A percentile compares a stretch with the other conserved stretches of the same genome.
phyloP scores from a whole-genome alignment of 2,113 vertebrate genomes.

The Chascanopsetta lugubris region DNA sequence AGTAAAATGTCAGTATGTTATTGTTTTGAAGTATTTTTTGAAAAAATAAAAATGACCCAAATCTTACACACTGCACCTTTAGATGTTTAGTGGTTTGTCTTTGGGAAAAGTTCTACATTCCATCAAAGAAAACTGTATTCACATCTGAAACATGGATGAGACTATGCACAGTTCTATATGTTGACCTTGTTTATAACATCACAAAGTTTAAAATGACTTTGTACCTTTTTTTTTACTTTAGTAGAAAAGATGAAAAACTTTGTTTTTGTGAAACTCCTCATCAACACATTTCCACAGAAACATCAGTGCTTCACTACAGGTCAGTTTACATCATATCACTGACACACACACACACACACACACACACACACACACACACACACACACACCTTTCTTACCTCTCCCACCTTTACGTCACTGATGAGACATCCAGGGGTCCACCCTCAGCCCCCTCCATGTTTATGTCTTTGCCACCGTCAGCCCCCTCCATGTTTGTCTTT shows the following conservation, averaged over 20 bases:
- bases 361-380: too few relatives aligned
- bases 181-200: not conserved
- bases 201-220: conserved; percentile 11
- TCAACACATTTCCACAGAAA: conserved; percentile 38
- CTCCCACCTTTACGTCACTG: too few relatives aligned
- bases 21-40: too few relatives aligned
- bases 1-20: too few relatives aligned
- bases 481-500: too few relatives aligned
- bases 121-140: not conserved
- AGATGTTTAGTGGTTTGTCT: conserved; percentile 4
- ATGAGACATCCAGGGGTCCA: too few relatives aligned
- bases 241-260: conserved; percentile 24
- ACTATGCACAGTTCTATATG: not conserved
- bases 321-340: conserved; percentile 68
- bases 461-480: too few relatives aligned
- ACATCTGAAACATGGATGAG: not conserved
- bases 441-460: too few relatives aligned
- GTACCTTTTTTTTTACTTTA: conserved; percentile 4
- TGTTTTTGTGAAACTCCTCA: conserved; percentile 45
- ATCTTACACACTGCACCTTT: too few relatives aligned
- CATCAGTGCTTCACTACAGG: conserved; percentile 72
- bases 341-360: too few relatives aligned
- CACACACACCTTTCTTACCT: too few relatives aligned
- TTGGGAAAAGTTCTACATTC: not conserved
- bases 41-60: too few relatives aligned